A percentile compares a stretch with the other conserved stretches of the same genome.
Conservation (phyloP, 2,888 invertebrate species). For the Cantharis flavilabris region DNA sequence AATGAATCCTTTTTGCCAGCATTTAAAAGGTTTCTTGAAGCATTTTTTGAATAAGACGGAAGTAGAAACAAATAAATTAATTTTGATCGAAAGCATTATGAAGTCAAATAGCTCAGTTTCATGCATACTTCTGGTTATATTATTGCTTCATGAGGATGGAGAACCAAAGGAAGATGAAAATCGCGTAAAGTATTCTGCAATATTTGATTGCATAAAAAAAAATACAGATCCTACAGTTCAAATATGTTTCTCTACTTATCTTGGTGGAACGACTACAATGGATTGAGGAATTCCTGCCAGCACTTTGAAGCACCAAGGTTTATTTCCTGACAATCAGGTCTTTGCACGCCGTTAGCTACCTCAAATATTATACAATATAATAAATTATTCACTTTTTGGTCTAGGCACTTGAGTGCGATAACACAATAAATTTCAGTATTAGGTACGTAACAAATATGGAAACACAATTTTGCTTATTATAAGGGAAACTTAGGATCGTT, state of each 20-base stretch:
- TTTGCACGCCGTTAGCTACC: not conserved
- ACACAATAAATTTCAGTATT: too few relatives aligned
- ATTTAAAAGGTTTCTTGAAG: not conserved
- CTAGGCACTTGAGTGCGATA: too few relatives aligned
- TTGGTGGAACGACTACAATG: conserved; percentile 1
- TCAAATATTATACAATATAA: not conserved
- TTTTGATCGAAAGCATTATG: conserved; percentile 3
- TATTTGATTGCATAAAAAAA: not conserved
- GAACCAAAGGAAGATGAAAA: not conserved
- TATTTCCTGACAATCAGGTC: too few relatives aligned
- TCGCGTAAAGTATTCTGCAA: not conserved
- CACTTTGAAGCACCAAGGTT: too few relatives aligned
- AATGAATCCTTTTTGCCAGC: not conserved
- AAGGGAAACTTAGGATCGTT: too few relatives aligned
- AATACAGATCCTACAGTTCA: conserved; percentile 6
- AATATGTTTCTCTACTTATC: conserved; percentile 7
- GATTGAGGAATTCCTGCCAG: not conserved
- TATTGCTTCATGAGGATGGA: conserved; percentile 2
- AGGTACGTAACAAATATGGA: too few relatives aligned
- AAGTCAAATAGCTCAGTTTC: not conserved
- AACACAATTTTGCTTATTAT: too few relatives aligned
- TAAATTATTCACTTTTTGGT: too few relatives aligned
- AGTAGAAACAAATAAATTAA: not conserved
- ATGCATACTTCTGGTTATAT: conserved; percentile 8
- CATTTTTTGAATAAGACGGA: not conserved